Percentiles rank a stretch among this genome's conserved stretches.
Conservation (phyloP, 2,888 invertebrate genomes). For the Nemurella pictetii region DNA sequence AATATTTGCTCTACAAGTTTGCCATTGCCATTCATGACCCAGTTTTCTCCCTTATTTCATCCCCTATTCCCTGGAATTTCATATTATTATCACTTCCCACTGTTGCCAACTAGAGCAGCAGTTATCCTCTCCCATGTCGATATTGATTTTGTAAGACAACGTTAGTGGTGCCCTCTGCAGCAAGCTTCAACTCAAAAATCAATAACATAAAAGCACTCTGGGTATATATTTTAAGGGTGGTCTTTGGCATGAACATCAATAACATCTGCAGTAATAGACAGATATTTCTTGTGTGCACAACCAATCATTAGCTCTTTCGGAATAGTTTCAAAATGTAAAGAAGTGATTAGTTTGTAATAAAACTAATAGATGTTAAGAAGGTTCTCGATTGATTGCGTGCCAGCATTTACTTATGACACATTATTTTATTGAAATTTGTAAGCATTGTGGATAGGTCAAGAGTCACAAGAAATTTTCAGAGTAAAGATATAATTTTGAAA, state of each 20-base stretch:
- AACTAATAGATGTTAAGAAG: neutral
- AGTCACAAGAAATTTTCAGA: neutral
- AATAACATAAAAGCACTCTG: slow-evolving; percentile 28
- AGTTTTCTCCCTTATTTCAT: neutral
- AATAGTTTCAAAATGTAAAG: neutral
- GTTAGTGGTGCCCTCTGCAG: slow-evolving; percentile 33
- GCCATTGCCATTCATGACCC: neutral
- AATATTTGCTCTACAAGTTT: too few species aligned
- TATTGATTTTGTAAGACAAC: slow-evolving; percentile 33
- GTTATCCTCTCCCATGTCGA: neutral
- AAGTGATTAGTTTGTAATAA: neutral
- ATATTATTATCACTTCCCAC: neutral
- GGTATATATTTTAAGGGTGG: neutral
- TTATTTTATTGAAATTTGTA: too few species aligned
- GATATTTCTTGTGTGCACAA: neutral
- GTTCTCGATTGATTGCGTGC: too few species aligned
- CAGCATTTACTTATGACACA: too few species aligned
- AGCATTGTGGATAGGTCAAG: slow-evolving; percentile 14
- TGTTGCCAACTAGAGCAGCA: neutral
- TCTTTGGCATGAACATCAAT: neutral
- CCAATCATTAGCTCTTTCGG: neutral
- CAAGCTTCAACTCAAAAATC: slow-evolving; percentile 39
- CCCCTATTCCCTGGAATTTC: neutral
- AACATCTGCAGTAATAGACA: neutral
- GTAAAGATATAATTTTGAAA: too few species aligned